Base-by-base conservation (phyloP, 2,888 invertebrate species). In the Macroteleia sp. region DNA sequence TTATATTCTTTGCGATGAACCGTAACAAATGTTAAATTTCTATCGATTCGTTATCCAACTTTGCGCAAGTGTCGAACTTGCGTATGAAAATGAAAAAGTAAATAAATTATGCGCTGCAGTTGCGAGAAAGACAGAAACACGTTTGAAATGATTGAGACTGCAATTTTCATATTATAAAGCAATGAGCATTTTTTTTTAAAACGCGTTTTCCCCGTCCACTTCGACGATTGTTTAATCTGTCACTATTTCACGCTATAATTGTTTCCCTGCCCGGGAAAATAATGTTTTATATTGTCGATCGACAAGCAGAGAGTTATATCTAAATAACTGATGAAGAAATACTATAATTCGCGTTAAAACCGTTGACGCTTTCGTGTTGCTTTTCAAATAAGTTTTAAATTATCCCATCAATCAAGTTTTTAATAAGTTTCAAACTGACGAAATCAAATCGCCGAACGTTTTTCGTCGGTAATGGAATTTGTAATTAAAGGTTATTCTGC, bases 1-100 rank as follows among this genome's bases (percentile, higher is more conserved):
- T 59, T 54, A 64, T 52, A 62, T 48, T 54, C 19, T 64, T 54
- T 78, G 50, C 64, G 48, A 54, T 52, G 34, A 42, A 61, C 50
- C 57, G 39, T 52, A 34, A 50, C 57, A 42, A 69, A 69, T 48
- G 30, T 50, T 57, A 41, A 69, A 39, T 57, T 41, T 69, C 57
- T 25, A 32, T 48, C 22, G 39, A 36, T 56, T 39, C 48, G 48
- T 57, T 48, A 56, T 25, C 46, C 42, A 52, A 66, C 17, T 54
- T 46, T 34, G 2, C n/a, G n/a, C n/a, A n/a, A n/a, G n/a, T n/a
- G n/a, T n/a, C n/a, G n/a, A n/a, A n/a, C n/a, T 17, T 28, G 14
- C 25, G 17, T n/a, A n/a, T n/a, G n/a, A n/a, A n/a, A n/a, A n/a
- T n/a, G 25, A 25, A 6, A 10, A 39, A 16, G 39, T 17, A 39